Percentiles rank a stretch among this genome's conserved stretches.
These are phyloP conservation scores for Neocrepidodera transversa DNA, from an alignment of 2,888 invertebrate species.

Conservation along the genomic window DNA sequence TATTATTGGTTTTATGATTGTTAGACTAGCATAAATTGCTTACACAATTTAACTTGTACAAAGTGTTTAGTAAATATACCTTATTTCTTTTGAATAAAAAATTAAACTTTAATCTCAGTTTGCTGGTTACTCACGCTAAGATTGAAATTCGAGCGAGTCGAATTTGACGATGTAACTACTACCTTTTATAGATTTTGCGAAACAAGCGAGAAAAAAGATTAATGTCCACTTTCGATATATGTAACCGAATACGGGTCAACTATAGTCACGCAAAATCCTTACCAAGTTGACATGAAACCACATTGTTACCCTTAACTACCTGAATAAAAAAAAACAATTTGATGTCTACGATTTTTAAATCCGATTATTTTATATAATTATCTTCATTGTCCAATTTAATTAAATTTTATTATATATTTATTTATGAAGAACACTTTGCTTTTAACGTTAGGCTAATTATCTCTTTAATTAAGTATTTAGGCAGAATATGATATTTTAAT, in stretches of 20 bases:
- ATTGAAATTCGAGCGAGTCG: conserved; percentile 21
- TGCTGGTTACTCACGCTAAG: too few relatives aligned
- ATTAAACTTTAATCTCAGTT: too few relatives aligned
- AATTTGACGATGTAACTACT: conserved; percentile 22
- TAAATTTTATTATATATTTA: too few relatives aligned
- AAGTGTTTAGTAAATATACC: too few relatives aligned
- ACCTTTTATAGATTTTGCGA: conserved; percentile 19
- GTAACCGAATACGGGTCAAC: conserved; percentile 23
- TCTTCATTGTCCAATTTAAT: too few relatives aligned
- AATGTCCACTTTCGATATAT: conserved; percentile 30
- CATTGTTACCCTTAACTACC: conserved; percentile 12
- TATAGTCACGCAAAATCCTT: conserved; percentile 27
- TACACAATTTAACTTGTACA: too few relatives aligned
- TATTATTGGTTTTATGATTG: too few relatives aligned
- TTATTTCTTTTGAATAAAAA: too few relatives aligned
- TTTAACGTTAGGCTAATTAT: too few relatives aligned
- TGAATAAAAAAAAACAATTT: conserved; percentile 5
- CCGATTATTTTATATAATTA: conserved; percentile 18
- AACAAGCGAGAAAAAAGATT: conserved; percentile 27
- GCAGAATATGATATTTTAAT: not conserved
- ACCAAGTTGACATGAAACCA: conserved; percentile 29
- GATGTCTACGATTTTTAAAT: conserved; percentile 13
- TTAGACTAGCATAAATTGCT: too few relatives aligned
- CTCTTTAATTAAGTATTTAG: conserved; percentile 12
- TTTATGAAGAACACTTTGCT: too few relatives aligned